Conservation (phyloP, 2,797 vertebrate genomes). For the Leontocebus nigricollis region DNA sequence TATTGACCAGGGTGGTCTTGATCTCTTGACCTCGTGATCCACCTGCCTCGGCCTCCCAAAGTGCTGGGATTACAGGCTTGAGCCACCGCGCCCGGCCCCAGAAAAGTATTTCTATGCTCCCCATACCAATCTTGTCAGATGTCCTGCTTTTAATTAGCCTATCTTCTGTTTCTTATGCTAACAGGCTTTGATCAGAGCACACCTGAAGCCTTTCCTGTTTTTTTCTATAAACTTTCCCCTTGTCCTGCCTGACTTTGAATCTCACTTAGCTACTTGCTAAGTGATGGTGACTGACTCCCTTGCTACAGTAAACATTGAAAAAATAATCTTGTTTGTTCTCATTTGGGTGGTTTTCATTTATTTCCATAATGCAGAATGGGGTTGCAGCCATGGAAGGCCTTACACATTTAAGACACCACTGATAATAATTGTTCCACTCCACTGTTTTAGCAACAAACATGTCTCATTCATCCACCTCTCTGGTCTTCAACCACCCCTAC, state of each 20-base stretch:
- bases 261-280: neutral
- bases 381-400: conserved; percentile 93
- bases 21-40: neutral
- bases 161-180: neutral
- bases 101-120: neutral
- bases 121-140: neutral
- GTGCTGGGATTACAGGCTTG: neutral
- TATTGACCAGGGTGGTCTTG: neutral
- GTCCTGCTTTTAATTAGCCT: neutral
- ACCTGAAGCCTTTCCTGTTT: neutral
- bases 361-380: conserved; percentile 88
- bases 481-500: conserved; percentile 94
- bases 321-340: neutral
- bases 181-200: neutral
- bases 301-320: neutral
- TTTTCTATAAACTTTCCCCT: neutral
- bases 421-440: conserved; percentile 92
- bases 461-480: conserved; percentile 93
- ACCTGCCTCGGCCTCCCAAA: neutral
- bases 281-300: neutral
- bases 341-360: conserved; percentile 47
- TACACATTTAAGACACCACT: conserved; percentile 89
- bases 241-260: neutral
- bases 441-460: conserved; percentile 92
- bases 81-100: too few species aligned